Percentiles rank a stretch among this genome's conserved stretches.
Conservation (phyloP, 1,140 invertebrate genomes). For the Drosophila watanabei region DNA sequence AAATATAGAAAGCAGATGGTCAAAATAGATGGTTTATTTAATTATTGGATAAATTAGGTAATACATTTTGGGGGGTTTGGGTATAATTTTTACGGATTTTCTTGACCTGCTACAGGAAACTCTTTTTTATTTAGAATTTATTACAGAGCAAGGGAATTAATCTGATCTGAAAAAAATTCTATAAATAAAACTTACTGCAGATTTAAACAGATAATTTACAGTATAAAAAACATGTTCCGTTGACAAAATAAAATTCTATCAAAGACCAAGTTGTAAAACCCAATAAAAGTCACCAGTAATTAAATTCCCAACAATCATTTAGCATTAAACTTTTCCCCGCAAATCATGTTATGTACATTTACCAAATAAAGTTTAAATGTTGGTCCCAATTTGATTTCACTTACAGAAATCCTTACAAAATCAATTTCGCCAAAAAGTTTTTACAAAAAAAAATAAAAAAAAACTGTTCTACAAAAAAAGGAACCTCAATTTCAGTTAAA, state of each 20-base stretch:
- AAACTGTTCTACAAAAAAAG: not conserved
- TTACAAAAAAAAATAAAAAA: not conserved
- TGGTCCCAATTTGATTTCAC: constrained; percentile 8
- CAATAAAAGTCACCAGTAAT: constrained; percentile 1
- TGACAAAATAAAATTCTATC: not conserved
- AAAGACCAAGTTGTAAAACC: not conserved
- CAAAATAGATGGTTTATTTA: constrained; percentile 3
- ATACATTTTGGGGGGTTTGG: not conserved
- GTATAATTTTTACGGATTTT: too few relatives aligned
- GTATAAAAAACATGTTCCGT: not conserved
- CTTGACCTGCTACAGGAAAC: not conserved
- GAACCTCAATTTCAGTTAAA: constrained; percentile 35
- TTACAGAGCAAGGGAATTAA: too few relatives aligned
- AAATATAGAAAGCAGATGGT: not conserved
- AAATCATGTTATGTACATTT: constrained; percentile 6
- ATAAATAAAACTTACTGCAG: not conserved
- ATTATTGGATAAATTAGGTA: not conserved
- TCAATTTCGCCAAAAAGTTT: constrained; percentile 38
- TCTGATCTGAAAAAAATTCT: not conserved
- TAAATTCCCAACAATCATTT: not conserved
- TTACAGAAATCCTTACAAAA: constrained; percentile 22
- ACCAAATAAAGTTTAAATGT: constrained; percentile 5
- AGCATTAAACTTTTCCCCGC: not conserved
- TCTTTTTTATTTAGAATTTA: not conserved
- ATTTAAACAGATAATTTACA: not conserved